phyloP scores from a whole-genome alignment of 2,113 vertebrate genomes.

The Trochalopteron elliotii region DNA sequence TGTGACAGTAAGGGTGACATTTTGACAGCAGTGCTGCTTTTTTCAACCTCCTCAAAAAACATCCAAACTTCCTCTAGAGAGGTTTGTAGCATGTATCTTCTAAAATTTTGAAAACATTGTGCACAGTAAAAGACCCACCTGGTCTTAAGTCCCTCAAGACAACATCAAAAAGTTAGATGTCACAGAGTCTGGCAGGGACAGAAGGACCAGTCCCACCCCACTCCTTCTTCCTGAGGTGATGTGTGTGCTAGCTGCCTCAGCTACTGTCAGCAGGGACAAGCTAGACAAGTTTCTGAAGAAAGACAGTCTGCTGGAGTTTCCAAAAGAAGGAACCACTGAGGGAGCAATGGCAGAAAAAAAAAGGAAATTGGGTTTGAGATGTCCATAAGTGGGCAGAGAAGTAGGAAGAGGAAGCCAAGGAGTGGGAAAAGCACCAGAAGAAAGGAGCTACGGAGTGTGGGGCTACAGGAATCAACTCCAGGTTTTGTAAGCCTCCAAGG shows the following conservation, averaged over 20 bases:
- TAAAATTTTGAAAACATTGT: not conserved
- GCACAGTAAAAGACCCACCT: not conserved
- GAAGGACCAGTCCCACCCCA: not conserved
- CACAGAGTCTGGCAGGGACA: not conserved
- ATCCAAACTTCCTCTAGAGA: not conserved
- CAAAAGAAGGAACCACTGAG: not conserved
- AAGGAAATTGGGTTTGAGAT: not conserved
- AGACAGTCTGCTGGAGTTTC: not conserved
- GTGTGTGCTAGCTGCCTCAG: not conserved
- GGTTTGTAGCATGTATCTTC: not conserved
- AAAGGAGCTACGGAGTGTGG: not conserved
- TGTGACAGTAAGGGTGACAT: not conserved
- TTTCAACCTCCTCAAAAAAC: not conserved
- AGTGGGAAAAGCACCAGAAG: not conserved
- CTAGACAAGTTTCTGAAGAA: not conserved
- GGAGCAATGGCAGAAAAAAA: not conserved
- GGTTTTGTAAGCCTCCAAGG: not conserved
- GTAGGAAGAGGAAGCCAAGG: not conserved
- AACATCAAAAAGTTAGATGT: not conserved
- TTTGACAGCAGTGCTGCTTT: not conserved
- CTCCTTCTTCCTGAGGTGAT: fast-evolving
- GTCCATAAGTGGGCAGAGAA: not conserved
- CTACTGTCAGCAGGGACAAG: not conserved
- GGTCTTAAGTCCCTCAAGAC: not conserved
- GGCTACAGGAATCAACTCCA: not conserved